Evolutionary conservation across 2,113 vertebrate species (phyloP).

Genomic region (Microtus pennsylvanicus): DNA sequence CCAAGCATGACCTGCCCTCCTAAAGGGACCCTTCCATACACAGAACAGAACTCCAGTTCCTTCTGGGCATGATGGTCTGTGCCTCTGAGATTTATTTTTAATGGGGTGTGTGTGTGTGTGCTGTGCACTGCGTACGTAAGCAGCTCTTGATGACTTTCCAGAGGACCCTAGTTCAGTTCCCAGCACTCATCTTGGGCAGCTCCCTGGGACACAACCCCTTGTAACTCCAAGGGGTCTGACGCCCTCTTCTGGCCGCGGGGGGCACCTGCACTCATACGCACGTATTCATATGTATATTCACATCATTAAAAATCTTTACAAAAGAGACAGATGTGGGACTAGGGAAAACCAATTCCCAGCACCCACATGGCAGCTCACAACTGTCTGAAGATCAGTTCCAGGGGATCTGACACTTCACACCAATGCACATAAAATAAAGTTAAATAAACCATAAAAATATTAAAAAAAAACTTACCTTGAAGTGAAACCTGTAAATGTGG

Average conservation of each 20-base stretch:
- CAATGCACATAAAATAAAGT: no score
- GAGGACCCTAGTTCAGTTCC: not conserved
- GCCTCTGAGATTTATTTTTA: not conserved
- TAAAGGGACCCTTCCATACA: not conserved
- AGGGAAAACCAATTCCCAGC: not conserved
- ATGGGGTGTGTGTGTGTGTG: no score
- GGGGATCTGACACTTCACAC: no score
- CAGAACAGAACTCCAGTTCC: not conserved
- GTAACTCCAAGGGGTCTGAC: not conserved
- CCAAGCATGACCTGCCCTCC: not conserved
- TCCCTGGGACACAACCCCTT: no score
- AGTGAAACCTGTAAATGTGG: rapidly evolving
- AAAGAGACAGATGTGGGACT: not conserved
- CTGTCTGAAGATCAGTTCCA: no score
- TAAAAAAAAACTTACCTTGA: not conserved
- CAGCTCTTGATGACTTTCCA: not conserved
- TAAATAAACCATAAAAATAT: no score
- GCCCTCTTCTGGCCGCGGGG: not conserved
- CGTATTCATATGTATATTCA: not conserved
- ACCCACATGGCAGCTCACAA: no score
- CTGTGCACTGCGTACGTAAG: not conserved
- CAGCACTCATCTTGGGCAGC: not conserved
- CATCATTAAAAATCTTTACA: not conserved
- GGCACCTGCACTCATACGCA: not conserved
- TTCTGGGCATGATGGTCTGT: no score